Conservation (phyloP, 2,113 vertebrate species). For the Theropithecus gelada region DNA sequence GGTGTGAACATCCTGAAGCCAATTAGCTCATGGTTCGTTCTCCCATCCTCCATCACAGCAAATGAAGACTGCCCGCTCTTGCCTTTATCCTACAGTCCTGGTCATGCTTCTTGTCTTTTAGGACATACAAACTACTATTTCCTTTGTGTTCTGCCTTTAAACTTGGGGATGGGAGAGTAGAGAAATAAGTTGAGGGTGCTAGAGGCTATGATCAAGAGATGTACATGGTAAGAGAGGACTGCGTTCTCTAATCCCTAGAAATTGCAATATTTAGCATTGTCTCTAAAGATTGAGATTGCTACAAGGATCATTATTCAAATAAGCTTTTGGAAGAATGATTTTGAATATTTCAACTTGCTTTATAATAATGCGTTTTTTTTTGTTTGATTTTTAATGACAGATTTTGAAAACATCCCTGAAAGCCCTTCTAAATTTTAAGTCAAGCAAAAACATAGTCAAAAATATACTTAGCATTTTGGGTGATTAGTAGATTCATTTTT, state of each 20-base stretch:
- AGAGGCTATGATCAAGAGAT: neutral
- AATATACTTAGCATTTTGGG: neutral
- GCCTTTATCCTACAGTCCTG: neutral
- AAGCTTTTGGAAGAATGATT: neutral
- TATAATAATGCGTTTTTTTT: neutral
- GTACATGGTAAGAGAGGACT: neutral
- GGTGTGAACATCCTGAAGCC: neutral
- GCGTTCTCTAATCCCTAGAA: neutral
- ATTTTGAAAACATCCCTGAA: neutral
- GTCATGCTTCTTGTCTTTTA: neutral
- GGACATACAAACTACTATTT: neutral
- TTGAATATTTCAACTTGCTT: neutral
- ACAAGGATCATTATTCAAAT: neutral
- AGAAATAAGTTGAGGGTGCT: neutral
- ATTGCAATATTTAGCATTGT: neutral
- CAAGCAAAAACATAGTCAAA: conserved; percentile 8
- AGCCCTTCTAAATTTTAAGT: neutral
- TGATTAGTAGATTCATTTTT: neutral
- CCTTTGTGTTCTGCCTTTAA: neutral
- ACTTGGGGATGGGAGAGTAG: neutral
- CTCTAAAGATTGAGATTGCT: conserved; percentile 5
- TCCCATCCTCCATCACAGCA: neutral
- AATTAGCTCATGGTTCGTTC: neutral
- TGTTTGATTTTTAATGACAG: neutral
- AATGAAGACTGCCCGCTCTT: neutral